Evolutionary conservation across 2,888 invertebrate species (phyloP).

Genomic region (Synergus japonicus): DNA sequence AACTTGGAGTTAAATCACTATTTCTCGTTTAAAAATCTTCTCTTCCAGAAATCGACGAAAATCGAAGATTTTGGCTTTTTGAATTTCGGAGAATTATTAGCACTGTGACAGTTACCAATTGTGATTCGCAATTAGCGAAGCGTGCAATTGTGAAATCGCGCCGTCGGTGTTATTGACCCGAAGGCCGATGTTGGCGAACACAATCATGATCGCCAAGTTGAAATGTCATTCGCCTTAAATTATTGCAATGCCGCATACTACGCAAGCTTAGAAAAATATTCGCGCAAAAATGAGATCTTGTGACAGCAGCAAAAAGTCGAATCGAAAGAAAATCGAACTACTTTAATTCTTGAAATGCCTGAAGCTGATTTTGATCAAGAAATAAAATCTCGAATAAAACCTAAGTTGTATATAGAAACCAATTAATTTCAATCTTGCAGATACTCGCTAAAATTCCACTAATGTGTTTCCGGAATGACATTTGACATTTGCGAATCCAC

Average conservation of each 20-base stretch:
- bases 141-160: slow-evolving; percentile 74
- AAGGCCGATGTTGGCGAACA: slow-evolving; percentile 55
- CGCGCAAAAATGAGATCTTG: not conserved
- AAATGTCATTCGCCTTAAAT: slow-evolving; percentile 49
- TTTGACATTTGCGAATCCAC: not conserved
- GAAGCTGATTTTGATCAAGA: not conserved
- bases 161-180: slow-evolving; percentile 71
- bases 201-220: slow-evolving; percentile 44
- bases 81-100: not conserved
- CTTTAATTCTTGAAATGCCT: too few species aligned
- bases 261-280: not conserved
- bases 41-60: too few species aligned
- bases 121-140: slow-evolving; percentile 71
- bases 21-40: too few species aligned
- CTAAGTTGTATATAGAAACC: too few species aligned
- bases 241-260: slow-evolving; percentile 30
- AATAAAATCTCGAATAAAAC: not conserved
- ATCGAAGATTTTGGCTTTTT: not conserved
- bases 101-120: slow-evolving; percentile 59
- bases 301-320: not conserved
- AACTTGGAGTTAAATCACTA: not conserved
- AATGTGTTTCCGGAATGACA: not conserved
- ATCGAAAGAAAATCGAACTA: not conserved
- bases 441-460: not conserved
- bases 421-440: too few species aligned